Conservation (phyloP, 2,113 vertebrate species). For the Entomyzon cyanotis region DNA sequence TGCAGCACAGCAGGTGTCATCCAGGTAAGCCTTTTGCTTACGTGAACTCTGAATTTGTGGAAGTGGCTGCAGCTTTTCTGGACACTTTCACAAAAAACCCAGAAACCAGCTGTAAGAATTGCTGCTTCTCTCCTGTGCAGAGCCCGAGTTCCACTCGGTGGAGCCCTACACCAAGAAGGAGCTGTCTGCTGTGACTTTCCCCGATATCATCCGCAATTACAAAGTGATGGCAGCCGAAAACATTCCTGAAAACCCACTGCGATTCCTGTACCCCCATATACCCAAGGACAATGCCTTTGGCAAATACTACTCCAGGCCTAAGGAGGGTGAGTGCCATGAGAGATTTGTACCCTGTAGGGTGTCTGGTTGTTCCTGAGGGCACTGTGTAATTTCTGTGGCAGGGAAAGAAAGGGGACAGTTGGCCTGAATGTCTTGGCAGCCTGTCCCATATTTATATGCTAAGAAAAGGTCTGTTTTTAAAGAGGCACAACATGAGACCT, state of each 20-base stretch:
- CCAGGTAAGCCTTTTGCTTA: not conserved
- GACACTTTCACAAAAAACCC: not conserved
- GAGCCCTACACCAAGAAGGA: conserved; percentile 96
- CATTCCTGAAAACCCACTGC: conserved; percentile 93
- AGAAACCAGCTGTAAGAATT: not conserved
- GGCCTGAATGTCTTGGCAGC: not conserved
- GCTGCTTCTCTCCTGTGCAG: conserved; percentile 46
- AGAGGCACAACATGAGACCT: not conserved
- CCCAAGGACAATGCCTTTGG: conserved; percentile 94
- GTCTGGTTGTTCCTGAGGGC: not conserved
- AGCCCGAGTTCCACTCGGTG: conserved; percentile 87
- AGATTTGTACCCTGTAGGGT: rapidly evolving
- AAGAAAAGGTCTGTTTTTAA: not conserved
- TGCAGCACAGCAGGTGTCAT: not conserved
- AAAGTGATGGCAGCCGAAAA: conserved; percentile 97
- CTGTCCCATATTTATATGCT: not conserved
- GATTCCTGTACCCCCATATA: conserved; percentile 87
- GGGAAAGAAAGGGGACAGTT: not conserved
- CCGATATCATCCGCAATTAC: conserved; percentile 95
- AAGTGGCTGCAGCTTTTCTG: not conserved
- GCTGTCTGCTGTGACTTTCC: conserved; percentile 89
- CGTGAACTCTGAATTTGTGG: not conserved
- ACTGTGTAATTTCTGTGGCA: not conserved
- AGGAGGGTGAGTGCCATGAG: conserved; percentile 79
- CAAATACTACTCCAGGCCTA: conserved; percentile 93